These are phyloP conservation scores for Anoura caudifer DNA, from an alignment of 2,113 vertebrate species.

Conservation along the genomic window DNA sequence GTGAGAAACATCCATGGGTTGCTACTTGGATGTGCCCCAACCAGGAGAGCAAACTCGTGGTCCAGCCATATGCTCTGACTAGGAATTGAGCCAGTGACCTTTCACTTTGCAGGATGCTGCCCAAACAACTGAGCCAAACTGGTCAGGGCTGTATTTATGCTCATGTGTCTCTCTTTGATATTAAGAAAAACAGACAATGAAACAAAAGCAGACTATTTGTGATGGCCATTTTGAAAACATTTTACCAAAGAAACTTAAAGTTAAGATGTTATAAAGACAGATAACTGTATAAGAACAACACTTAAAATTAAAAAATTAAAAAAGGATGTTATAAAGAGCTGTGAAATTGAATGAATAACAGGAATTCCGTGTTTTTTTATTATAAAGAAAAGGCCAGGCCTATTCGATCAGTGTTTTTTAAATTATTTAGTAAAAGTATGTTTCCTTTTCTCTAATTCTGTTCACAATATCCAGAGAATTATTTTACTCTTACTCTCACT, in stretches of 20 bases:
- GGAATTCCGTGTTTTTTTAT: constrained; percentile 46
- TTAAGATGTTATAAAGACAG: neutral
- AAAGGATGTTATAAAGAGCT: constrained; percentile 8
- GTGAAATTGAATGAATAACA: constrained; percentile 53
- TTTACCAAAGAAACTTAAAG: neutral
- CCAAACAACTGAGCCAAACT: too few species aligned
- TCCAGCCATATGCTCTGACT: too few species aligned
- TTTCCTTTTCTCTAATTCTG: constrained; percentile 54
- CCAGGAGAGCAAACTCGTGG: too few species aligned
- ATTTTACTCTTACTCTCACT: neutral
- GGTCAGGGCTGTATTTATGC: too few species aligned
- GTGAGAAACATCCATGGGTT: too few species aligned
- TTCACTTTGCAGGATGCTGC: too few species aligned
- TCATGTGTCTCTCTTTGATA: neutral
- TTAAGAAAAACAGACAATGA: neutral
- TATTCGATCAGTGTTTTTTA: constrained; percentile 63
- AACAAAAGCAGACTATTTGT: neutral
- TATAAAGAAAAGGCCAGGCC: constrained; percentile 46
- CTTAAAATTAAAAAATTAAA: too few species aligned
- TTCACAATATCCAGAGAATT: constrained; percentile 45
- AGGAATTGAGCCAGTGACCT: too few species aligned
- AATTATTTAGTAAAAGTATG: constrained; percentile 58
- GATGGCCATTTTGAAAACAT: constrained; percentile 18
- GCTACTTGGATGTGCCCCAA: too few species aligned
- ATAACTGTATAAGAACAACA: too few species aligned